Evolutionary conservation across 2,113 vertebrate genomes (phyloP).

Genomic region (Pangasianodon gigas): DNA sequence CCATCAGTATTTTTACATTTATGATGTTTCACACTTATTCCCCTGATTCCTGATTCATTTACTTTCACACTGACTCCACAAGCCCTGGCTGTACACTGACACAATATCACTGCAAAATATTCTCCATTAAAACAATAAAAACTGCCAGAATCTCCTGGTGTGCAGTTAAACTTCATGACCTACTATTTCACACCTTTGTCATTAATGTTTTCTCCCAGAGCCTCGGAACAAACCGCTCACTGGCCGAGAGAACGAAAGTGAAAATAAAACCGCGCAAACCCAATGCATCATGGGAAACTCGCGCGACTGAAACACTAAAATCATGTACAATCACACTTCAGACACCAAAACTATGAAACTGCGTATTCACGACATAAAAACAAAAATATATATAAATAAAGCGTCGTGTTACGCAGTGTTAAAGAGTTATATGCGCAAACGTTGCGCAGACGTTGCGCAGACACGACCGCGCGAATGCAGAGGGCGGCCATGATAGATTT

Average conservation of each 20-base stretch:
- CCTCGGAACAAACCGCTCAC: neutral
- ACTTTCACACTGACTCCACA: neutral
- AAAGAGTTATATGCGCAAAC: neutral
- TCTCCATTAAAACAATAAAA: neutral
- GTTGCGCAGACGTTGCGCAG: neutral
- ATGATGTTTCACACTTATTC: neutral
- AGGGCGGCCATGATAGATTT: neutral
- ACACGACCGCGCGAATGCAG: neutral
- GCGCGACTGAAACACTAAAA: no score
- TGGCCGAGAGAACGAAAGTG: constrained; percentile 45
- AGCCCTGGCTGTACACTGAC: neutral
- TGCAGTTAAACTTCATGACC: neutral
- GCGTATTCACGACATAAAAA: neutral
- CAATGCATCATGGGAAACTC: constrained; percentile 47
- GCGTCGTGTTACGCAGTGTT: neutral
- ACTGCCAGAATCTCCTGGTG: neutral
- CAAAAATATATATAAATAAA: neutral
- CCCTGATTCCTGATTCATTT: neutral
- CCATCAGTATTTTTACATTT: neutral
- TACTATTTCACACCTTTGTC: neutral
- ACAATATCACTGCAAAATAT: neutral
- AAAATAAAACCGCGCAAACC: constrained; percentile 35
- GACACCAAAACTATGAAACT: neutral
- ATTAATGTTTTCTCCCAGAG: neutral
- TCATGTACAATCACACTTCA: neutral